These are phyloP conservation scores for Aurelia aurita DNA, from an alignment of 30 jellyfish, hydroid and myxozoan species.

Conservation along the genomic window DNA sequence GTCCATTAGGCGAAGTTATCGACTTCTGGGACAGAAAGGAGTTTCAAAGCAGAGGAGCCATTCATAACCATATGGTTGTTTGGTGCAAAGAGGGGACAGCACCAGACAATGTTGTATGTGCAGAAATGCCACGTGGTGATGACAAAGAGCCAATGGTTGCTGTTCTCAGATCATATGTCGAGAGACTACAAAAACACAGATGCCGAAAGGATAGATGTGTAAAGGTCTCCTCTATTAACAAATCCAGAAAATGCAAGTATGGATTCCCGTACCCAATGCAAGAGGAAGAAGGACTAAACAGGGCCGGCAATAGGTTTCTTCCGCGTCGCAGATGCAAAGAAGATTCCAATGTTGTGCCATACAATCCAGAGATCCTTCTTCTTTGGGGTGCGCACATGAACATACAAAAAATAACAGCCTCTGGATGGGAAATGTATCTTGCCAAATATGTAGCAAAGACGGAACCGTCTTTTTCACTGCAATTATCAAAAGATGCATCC, in stretches of 20 bases:
- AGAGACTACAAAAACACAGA: not conserved
- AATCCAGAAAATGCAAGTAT: conserved; percentile 7
- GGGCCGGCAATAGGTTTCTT: conserved; percentile 16
- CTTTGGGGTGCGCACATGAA: too few relatives aligned
- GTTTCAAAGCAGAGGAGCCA: too few relatives aligned
- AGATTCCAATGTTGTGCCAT: not conserved
- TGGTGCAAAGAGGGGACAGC: too few relatives aligned
- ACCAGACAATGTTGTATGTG: too few relatives aligned
- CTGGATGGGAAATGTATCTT: too few relatives aligned
- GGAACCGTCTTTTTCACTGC: not conserved
- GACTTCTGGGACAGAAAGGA: too few relatives aligned
- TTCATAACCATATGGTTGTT: too few relatives aligned
- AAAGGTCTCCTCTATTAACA: not conserved
- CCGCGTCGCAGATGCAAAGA: conserved; percentile 27
- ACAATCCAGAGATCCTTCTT: not conserved
- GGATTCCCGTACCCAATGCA: not conserved
- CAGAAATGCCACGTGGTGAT: too few relatives aligned
- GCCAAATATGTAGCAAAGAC: not conserved
- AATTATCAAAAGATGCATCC: not conserved
- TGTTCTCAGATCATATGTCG: not conserved
- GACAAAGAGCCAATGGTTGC: too few relatives aligned
- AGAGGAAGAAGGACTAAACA: conserved; percentile 3
- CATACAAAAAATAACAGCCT: not conserved
- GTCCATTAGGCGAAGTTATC: too few relatives aligned
- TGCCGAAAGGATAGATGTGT: not conserved